phyloP scores from a whole-genome alignment of 2,113 vertebrate species.

The Hystrix cristata region DNA sequence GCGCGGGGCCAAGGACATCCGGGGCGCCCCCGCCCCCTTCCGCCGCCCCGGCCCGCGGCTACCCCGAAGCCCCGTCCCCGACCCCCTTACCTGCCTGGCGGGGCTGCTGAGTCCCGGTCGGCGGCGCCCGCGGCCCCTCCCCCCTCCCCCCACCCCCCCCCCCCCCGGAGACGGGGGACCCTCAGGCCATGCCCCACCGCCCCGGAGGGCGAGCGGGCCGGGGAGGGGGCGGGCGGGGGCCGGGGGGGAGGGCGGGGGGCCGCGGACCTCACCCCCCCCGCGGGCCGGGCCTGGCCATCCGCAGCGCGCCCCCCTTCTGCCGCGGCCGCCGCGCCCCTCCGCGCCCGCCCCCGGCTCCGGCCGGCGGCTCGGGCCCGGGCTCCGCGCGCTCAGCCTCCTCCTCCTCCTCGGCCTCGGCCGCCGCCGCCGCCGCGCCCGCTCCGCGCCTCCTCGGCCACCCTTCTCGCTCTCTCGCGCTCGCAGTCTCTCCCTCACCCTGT shows the following conservation, averaged over 20 bases:
- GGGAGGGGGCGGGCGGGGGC: conserved; percentile 67
- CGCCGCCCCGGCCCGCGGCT: neutral
- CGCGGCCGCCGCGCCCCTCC: conserved; percentile 74
- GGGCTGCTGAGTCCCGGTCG: conserved; percentile 78
- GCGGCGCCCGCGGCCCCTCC: conserved; percentile 78
- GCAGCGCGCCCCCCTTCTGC: conserved; percentile 70
- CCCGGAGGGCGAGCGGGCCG: conserved; percentile 77
- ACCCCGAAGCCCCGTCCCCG: neutral
- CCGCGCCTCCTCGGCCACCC: conserved; percentile 72
- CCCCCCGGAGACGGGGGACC: conserved; percentile 70
- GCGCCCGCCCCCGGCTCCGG: conserved; percentile 66
- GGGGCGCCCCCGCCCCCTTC: conserved; percentile 74
- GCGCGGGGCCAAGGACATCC: conserved; percentile 80
- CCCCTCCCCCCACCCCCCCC: conserved; percentile 68
- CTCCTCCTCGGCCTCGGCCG: conserved; percentile 64
- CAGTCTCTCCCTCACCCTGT: conserved; percentile 60
- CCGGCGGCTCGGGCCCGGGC: conserved; percentile 59
- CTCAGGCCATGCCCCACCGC: conserved; percentile 80
- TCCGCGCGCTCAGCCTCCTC: conserved; percentile 63
- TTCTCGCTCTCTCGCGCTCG: conserved; percentile 58
- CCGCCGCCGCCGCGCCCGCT: conserved; percentile 66
- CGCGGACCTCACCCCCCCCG: conserved; percentile 71
- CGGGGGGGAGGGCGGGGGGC: conserved; percentile 66
- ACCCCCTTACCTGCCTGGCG: conserved; percentile 77
- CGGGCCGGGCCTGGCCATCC: conserved; percentile 69